Base-by-base conservation (phyloP, 2,888 invertebrate species). In the Drosophila cracens region DNA sequence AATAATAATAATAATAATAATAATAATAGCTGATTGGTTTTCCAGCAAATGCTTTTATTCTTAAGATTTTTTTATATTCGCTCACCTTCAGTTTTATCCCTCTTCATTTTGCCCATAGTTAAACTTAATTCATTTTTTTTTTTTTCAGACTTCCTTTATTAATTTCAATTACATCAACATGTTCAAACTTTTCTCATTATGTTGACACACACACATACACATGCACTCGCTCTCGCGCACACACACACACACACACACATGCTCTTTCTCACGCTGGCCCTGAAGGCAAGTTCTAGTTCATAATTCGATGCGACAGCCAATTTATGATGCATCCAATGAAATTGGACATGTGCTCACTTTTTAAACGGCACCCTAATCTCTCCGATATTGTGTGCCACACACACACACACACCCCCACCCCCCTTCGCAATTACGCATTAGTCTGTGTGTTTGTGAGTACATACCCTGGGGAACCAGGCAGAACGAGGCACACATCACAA, bases 301-400 rank as follows among this genome's bases (percentile, higher is more conserved):
- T 78, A 79, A 81, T 74, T 73, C 82, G 64, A 61, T 61, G 69
- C 48, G 82, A 81, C 81, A 73, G 70, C 40, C 78, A 81, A 79
- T 81, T 81, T 79, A 81, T 81, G 79, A 66, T 66, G 72, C 82
- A 64, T 61, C 61, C 79, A 58, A 70, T 70, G 46, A 54, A 54
- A 49, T 81, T 81, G 74, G 79, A 81, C 79, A 79, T 78, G 54
- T 78, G 82, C 82, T 74, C 73, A 78, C 36, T 77, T 81, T 69
- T 65, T 65, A 72, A 81, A 77, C 66, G 64, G 51, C 76, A 48
- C 49, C 67, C 77, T 57, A 53, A 61, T 57, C 48, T 27, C 18
- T 51, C 46, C 29, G 29, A 54, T 33, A 65, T 66, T 54, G 43
- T 66, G 59, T 56, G 53, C 31, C 33, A 46, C 21, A 16, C 25